Conservation (phyloP, 2,797 vertebrate genomes). For the Enteromius fasciolatus region DNA sequence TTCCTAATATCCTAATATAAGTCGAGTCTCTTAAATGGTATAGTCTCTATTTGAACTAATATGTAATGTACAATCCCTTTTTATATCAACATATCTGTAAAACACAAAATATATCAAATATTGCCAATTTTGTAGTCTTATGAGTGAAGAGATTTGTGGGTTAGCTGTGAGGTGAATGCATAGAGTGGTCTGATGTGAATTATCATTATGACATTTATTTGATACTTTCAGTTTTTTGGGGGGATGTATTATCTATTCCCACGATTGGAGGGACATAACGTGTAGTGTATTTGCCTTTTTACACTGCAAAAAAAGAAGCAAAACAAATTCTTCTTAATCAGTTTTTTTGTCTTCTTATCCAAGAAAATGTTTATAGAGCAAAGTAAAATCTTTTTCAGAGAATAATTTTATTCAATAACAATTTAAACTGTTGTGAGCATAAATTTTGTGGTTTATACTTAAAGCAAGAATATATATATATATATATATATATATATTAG, state of each 20-base stretch:
- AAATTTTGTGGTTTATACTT: neutral
- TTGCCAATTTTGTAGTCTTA: constrained; percentile 27
- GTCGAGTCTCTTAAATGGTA: constrained; percentile 34
- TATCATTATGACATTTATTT: constrained; percentile 37
- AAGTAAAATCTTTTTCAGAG: neutral
- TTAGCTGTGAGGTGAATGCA: constrained; percentile 43
- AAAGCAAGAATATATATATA: too few species aligned
- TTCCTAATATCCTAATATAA: constrained; percentile 35
- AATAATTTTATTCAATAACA: neutral
- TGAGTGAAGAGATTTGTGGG: neutral
- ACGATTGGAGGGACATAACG: neutral
- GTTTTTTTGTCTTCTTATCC: neutral
- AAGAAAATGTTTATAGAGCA: neutral
- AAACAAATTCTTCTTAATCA: neutral
- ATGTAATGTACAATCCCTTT: constrained; percentile 30
- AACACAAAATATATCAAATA: constrained; percentile 39
- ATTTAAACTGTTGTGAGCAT: neutral
- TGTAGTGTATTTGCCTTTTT: constrained; percentile 56
- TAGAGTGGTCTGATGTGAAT: constrained; percentile 41
- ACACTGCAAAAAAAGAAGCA: constrained; percentile 16
- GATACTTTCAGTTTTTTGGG: constrained; percentile 4
- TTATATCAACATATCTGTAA: constrained; percentile 20
- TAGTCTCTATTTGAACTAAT: constrained; percentile 41
- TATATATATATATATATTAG: too few species aligned
- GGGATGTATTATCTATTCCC: neutral